Base-by-base conservation (phyloP, 2,113 vertebrate genomes). In the Rhinogobius similis region DNA sequence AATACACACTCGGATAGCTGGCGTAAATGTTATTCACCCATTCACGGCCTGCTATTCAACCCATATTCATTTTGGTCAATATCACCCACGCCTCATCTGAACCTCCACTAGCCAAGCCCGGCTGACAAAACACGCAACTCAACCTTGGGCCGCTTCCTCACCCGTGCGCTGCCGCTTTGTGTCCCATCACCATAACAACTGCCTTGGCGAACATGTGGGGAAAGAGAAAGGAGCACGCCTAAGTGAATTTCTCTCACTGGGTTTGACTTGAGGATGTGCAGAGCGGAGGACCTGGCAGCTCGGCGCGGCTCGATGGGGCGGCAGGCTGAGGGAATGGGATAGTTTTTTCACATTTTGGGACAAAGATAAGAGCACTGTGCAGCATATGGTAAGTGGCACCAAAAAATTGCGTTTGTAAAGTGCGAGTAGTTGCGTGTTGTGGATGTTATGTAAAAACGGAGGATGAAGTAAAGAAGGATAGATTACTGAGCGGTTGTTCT, bases 131-230 rank as follows among this genome's bases (percentile, higher is more conserved):
- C 38, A 39, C 53, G 56, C 66, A 24, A 32, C 77, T 81, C 85
- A 69, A n/a, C 78, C 76, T 71, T 80, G 79, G 78, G 81, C 73
- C 84, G 82, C 83, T 84, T 85, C 73, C 27, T 78, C 83, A 85
- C 75, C 62, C 71, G 83, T 76, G 85, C 84, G 90, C 46, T 21
- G 46, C 46, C 10, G 46, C 88, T 92, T 92, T 92, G 90, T 92
- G 78, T 90, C 81, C 81, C 74, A 91, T 94, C 91, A 90, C 92
- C 92, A 94, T 94, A 94, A 94, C 93, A 93, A 94, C 93, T 87
- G 88, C 82, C 84, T 89, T 72, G 62, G 62, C 59, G 76, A 82
- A 76, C 77, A 65, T 71, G 50, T 39, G 70, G 39, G 67, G 13
- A 81, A 39, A 58, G 24, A 72, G 73, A 68, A 76, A 84, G 66